These are phyloP conservation scores for Drosophila rubida DNA, from an alignment of 2,888 invertebrate genomes.

Conservation along the genomic window DNA sequence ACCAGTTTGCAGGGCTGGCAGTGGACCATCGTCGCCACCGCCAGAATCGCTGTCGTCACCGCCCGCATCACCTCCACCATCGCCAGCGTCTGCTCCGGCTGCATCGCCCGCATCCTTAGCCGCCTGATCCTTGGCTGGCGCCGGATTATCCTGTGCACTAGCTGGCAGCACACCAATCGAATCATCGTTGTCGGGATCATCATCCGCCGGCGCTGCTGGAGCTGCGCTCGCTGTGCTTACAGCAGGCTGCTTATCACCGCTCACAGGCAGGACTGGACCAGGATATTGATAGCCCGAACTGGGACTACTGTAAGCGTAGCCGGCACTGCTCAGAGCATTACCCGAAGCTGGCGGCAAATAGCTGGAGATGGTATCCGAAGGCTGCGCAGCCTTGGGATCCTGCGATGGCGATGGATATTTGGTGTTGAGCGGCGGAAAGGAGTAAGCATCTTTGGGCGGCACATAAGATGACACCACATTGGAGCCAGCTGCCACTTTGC, in stretches of 20 bases:
- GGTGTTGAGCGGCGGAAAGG: conserved; percentile 83
- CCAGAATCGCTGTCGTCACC: conserved; percentile 7
- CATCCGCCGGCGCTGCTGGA: conserved; percentile 43
- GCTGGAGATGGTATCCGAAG: conserved; percentile 78
- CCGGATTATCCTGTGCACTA: conserved; percentile 72
- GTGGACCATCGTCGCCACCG: conserved; percentile 19
- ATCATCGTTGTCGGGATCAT: conserved; percentile 65
- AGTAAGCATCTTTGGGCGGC: conserved; percentile 78
- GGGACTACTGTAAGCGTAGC: conserved; percentile 66
- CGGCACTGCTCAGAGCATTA: conserved; percentile 50
- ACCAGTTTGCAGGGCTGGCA: conserved; percentile 52
- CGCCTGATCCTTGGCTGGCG: conserved; percentile 46
- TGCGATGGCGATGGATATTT: conserved; percentile 81
- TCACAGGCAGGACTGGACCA: conserved; percentile 36
- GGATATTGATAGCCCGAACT: conserved; percentile 62
- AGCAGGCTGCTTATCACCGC: conserved; percentile 66
- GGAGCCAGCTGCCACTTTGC: conserved; percentile 65
- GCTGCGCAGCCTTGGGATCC: conserved; percentile 69
- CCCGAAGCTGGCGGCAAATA: conserved; percentile 83
- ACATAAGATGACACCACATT: conserved; percentile 73
- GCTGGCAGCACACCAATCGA: conserved; percentile 77
- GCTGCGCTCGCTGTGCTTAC: conserved; percentile 65
- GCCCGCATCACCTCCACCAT: conserved; percentile 4
- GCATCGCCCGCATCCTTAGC: conserved; percentile 38
- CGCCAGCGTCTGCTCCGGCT: conserved; percentile 18